Base-by-base conservation (phyloP, 2,113 vertebrate genomes). In the Eptatretus burgeri region DNA sequence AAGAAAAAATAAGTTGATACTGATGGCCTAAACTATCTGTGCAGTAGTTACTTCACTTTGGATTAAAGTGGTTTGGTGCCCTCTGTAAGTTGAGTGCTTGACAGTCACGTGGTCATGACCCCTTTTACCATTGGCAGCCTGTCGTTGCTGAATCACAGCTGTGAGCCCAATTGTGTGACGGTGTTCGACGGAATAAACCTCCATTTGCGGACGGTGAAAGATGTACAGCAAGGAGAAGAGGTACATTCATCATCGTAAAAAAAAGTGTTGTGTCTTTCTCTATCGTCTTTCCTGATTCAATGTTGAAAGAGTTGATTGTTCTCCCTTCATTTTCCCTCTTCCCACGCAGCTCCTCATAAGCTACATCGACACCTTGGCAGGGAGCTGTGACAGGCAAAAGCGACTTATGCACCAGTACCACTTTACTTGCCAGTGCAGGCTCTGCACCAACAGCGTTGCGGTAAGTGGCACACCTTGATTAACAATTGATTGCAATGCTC, bases 81-180 rank as follows among this genome's bases (percentile, higher is more conserved):
- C 27, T 41, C 27, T 41, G 27, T 3, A 41, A 41, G 27, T 7
- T 7, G 3, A 41, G 27, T 41, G 27, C 27, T 41, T 41, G 27
- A 41, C 27, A 41, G 27, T 41, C 27, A 41, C 27, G 27, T 41
- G 27, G 7, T 41, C 27, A 41, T 41, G 27, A 41, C 27, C 27
- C 27, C 27, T 41, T 41, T 41, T 41, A 3, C 56, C 9, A 19
- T 19, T 60, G 56, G 56, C 71, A 94, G 91, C 74, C 76, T 95
- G 78, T 93, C 89, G 67, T 75, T 98, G 67, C 73, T 98, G 71
- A 95, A 95, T 74, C 86, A 98, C 69, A 84, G 84, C 78, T 98
- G 89, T 71, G 75, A 80, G 73, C 91, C 89, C 68, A 95, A 91
- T 78, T 94, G 87, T 2, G 83, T 84, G 65, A 80, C 85, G 50